phyloP scores from a whole-genome alignment of 2,797 vertebrate species.

The Bradypus variegatus region DNA sequence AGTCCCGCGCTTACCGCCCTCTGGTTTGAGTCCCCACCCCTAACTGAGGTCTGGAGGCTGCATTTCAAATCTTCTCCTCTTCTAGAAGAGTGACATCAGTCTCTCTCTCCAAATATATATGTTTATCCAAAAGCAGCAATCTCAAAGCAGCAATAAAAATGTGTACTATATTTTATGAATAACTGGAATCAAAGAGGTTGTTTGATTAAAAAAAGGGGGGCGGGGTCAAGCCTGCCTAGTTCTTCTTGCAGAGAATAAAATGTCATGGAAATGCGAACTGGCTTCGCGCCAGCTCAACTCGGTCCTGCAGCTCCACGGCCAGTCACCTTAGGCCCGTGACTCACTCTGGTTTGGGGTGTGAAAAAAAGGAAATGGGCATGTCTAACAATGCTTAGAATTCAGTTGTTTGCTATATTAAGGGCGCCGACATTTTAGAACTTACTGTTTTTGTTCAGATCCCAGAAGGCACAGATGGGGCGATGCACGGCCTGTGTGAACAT shows the following conservation, averaged over 20 bases:
- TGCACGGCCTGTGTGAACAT: slow-evolving; percentile 70
- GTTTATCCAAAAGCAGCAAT: neutral
- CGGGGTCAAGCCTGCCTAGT: neutral
- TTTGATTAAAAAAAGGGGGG: neutral
- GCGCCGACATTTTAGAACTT: slow-evolving; percentile 70
- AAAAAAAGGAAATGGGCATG: neutral
- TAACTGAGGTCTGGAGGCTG: neutral
- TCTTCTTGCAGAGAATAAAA: neutral
- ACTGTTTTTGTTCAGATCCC: slow-evolving; percentile 90
- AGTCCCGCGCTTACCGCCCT: neutral
- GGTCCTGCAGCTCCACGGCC: neutral
- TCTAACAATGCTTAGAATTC: slow-evolving; percentile 39
- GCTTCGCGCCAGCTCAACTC: neutral
- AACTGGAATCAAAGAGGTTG: neutral
- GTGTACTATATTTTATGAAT: neutral
- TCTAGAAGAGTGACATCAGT: neutral
- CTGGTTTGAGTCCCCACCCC: neutral
- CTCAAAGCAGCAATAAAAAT: neutral
- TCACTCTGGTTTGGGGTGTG: slow-evolving; percentile 3
- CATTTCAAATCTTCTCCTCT: neutral
- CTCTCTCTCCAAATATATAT: too few relatives aligned
- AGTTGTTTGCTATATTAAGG: slow-evolving; percentile 29
- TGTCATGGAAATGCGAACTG: neutral
- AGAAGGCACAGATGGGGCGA: slow-evolving; percentile 86
- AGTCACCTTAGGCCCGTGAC: neutral